A percentile compares a stretch with the other conserved stretches of the same genome.
Evolutionary conservation across 2,888 invertebrate species (phyloP).

Genomic region (Hypena proboscidalis): DNA sequence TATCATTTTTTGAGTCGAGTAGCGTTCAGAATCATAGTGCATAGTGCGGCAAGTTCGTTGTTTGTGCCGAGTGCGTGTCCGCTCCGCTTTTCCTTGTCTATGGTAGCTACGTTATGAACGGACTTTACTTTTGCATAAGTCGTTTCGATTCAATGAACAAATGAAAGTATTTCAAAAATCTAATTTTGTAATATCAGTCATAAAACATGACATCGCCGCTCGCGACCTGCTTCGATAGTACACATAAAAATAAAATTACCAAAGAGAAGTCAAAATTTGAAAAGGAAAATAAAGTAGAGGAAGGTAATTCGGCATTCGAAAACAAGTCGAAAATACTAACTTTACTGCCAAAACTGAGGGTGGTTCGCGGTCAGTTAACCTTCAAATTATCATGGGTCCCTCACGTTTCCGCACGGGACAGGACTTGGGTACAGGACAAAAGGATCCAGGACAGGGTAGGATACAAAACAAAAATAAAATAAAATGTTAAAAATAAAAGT

Average conservation of each 20-base stretch:
- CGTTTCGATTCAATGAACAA: slow-evolving; percentile 11
- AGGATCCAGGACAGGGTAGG: slow-evolving; percentile 43
- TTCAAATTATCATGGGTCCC: slow-evolving; percentile 15
- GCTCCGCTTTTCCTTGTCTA: slow-evolving; percentile 68
- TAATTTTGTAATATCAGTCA: not conserved
- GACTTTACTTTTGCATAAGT: slow-evolving; percentile 34
- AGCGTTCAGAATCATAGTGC: slow-evolving; percentile 1
- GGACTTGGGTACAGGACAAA: slow-evolving; percentile 36
- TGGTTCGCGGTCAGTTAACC: slow-evolving; percentile 16
- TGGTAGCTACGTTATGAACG: slow-evolving; percentile 43
- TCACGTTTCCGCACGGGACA: slow-evolving; percentile 50
- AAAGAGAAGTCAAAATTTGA: slow-evolving; percentile 6
- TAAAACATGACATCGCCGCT: slow-evolving; percentile 4
- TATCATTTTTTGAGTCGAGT: not conserved
- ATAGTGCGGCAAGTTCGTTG: slow-evolving; percentile 41
- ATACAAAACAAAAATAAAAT: slow-evolving; percentile 46
- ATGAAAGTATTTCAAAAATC: slow-evolving; percentile 1
- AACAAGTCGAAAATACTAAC: slow-evolving; percentile 13
- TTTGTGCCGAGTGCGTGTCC: slow-evolving; percentile 65
- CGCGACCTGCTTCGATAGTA: slow-evolving; percentile 3
- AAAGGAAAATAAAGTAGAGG: slow-evolving; percentile 7
- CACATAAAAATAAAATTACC: not conserved
- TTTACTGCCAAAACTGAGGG: slow-evolving; percentile 9
- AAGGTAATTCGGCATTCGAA: slow-evolving; percentile 6
- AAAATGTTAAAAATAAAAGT: slow-evolving; percentile 49